Percentiles rank a stretch among this genome's conserved stretches.
phyloP scores from a whole-genome alignment of 2,113 vertebrate species.

The Chloebia gouldiae region DNA sequence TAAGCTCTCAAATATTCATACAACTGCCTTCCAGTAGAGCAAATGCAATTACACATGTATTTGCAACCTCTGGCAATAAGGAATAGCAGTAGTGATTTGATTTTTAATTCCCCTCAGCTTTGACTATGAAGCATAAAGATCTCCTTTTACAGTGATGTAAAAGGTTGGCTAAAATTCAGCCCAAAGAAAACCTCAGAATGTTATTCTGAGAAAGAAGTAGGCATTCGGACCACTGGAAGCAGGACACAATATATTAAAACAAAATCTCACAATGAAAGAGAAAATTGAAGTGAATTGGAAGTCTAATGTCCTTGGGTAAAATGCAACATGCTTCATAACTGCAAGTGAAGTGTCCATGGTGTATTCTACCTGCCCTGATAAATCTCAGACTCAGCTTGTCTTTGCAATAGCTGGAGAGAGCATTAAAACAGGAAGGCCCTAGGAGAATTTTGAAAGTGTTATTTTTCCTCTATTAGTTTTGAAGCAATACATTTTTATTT shows the following conservation, averaged over 20 bases:
- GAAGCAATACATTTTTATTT: neutral
- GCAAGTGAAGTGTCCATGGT: neutral
- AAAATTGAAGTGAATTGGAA: neutral
- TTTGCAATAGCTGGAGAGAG: neutral
- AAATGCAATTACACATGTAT: slow-evolving; percentile 25
- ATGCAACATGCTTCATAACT: neutral
- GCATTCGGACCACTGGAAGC: neutral
- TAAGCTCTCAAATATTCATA: neutral
- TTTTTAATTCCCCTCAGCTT: neutral
- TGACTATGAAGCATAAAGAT: neutral
- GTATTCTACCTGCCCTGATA: neutral
- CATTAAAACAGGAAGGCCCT: neutral
- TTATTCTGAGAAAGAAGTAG: neutral
- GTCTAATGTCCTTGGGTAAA: neutral
- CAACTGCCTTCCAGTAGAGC: neutral
- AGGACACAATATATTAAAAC: neutral
- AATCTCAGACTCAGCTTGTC: neutral
- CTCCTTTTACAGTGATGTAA: neutral
- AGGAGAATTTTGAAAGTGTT: neutral
- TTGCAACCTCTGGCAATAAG: neutral
- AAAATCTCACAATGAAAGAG: neutral
- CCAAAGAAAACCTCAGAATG: neutral
- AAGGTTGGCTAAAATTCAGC: neutral
- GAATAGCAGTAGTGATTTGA: neutral
- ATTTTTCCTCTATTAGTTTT: neutral